Evolutionary conservation across 2,888 invertebrate genomes (phyloP).

Genomic region (Scaptomyza reducta): DNA sequence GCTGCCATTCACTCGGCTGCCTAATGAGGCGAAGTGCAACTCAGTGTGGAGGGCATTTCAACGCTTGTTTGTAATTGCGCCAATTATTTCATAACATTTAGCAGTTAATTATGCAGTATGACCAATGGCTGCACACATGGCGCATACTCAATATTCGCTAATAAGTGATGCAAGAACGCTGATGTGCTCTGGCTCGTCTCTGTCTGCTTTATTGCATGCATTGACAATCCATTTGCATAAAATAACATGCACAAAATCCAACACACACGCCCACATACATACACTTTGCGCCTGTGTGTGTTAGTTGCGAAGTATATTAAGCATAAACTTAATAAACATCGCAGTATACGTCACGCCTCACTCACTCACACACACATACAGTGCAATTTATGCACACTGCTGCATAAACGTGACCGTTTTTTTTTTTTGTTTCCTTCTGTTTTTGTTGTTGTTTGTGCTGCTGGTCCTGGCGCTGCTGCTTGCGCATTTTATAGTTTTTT

Average conservation of each 20-base stretch:
- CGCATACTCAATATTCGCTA: conserved; percentile 47
- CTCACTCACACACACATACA: conserved; percentile 14
- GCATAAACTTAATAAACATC: conserved; percentile 73
- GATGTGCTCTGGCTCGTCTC: conserved; percentile 5
- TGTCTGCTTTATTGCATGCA: conserved; percentile 20
- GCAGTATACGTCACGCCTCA: conserved; percentile 44
- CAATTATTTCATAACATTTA: conserved; percentile 61
- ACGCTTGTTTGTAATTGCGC: conserved; percentile 11
- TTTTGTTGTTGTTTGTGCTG: conserved; percentile 38
- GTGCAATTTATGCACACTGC: conserved; percentile 67
- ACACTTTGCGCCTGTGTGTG: not conserved
- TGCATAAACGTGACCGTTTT: conserved; percentile 67
- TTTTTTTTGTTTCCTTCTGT: conserved; percentile 29
- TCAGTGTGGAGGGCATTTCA: conserved; percentile 16
- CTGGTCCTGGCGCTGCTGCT: conserved; percentile 24
- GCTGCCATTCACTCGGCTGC: conserved; percentile 25
- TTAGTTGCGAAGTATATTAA: conserved; percentile 38
- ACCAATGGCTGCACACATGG: conserved; percentile 34
- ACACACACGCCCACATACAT: conserved; percentile 6
- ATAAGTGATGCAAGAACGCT: conserved; percentile 39
- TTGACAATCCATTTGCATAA: conserved; percentile 72
- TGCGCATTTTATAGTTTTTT: conserved; percentile 66
- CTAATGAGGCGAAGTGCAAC: conserved; percentile 28
- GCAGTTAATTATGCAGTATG: conserved; percentile 63
- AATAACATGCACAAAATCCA: conserved; percentile 29